Evolutionary conservation across 2,797 vertebrate genomes (phyloP), one percentile per base, ranked within the genome.

Genomic region (Menidia menidia): DNA sequence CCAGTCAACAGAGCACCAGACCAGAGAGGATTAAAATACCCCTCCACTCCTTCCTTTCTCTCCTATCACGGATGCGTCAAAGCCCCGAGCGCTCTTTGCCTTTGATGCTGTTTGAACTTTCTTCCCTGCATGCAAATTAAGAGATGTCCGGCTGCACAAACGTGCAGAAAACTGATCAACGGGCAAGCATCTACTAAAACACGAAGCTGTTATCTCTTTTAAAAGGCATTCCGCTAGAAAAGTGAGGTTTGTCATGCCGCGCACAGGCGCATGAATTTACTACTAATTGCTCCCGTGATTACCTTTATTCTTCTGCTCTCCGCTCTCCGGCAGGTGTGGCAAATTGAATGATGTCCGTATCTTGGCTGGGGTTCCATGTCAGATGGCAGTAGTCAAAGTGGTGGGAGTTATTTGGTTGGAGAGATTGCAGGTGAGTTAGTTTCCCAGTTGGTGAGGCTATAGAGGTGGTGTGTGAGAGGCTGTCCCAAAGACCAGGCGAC

Each of bases 401-500:
- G 45, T 39, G 65, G 77, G 55, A 53, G 79, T 83, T 91, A 87
- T 93, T 93, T 92, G 90, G 90, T 89, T 75, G 78, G 59, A 86
- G 75, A 79, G 81, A 67, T 91, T 89, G 87, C 89, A 93, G 92
- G 90, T 94, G 89, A 92, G 85, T 92, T 92, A 93, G 84, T 94
- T 90, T 92, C 90, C 94, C 92, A 87, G 87, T 91, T 92, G 74
- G 90, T 90, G 88, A 82, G 80, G 78, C 81, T 84, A 82, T 74
- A 82, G 89, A 90, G 89, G 90, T 92, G 92, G 89, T 94, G 92
- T 92, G 89, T 91, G 92, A 91, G 91, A 92, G 88, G 94, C 95
- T 96, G 95, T 96, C 95, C 96, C 95, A 94, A 93, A 93, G 94
- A 94, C 92, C 88, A 95, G 94, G 94, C 95, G 95, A 96, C 96